A percentile compares a stretch with the other conserved stretches of the same genome.
phyloP scores from a whole-genome alignment of 2,797 vertebrate species.

The Chlorospingus semifuscus region DNA sequence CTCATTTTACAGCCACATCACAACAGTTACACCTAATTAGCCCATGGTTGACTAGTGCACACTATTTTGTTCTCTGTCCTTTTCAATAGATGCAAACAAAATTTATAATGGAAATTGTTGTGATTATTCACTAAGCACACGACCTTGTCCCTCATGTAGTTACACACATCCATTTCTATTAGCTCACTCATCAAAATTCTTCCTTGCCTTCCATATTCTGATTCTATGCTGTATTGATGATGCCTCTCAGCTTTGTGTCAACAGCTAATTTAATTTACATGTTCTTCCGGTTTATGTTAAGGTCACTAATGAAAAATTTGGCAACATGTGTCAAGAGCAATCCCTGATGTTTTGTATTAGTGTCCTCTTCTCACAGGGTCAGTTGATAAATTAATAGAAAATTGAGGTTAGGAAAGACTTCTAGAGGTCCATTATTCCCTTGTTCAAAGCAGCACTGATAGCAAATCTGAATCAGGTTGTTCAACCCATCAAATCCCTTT shows the following conservation, averaged over 20 bases:
- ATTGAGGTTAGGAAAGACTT: neutral
- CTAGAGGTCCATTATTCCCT: neutral
- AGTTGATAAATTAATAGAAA: neutral
- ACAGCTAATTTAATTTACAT: conserved; percentile 40
- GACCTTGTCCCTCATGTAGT: neutral
- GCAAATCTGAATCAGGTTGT: neutral
- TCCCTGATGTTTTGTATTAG: neutral
- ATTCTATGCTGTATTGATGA: neutral
- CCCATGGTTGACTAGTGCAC: neutral
- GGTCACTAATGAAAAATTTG: conserved; percentile 5
- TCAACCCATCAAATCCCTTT: neutral
- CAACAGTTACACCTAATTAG: neutral
- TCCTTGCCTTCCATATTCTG: neutral
- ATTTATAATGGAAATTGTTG: neutral
- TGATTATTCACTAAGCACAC: neutral
- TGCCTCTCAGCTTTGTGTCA: conserved; percentile 20
- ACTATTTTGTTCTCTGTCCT: neutral
- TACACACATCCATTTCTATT: neutral
- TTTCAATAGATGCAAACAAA: neutral
- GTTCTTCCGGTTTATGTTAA: conserved; percentile 21
- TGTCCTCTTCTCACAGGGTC: neutral
- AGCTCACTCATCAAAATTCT: neutral
- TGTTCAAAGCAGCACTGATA: neutral
- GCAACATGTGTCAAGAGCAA: neutral
- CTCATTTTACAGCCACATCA: neutral